These are phyloP conservation scores for Cheilinus undulatus DNA, from an alignment of 2,113 vertebrate genomes.

Conservation along the genomic window DNA sequence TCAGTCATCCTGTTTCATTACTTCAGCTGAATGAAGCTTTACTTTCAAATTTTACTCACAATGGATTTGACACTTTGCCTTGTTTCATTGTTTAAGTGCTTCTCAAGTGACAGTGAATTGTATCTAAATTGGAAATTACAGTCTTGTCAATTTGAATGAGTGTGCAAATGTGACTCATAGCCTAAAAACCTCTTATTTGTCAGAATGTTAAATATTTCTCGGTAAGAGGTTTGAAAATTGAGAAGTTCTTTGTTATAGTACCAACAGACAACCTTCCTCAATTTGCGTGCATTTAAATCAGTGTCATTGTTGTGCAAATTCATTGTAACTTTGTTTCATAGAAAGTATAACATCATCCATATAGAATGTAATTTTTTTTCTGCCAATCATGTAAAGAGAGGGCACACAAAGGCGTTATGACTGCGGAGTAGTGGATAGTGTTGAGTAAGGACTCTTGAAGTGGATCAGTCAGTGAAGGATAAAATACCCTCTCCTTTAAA, in stretches of 20 bases:
- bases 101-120: background rate
- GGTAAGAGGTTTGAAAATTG: background rate
- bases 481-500: conserved; percentile 16
- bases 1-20: too few relatives aligned
- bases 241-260: background rate
- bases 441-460: too few relatives aligned
- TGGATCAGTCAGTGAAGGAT: conserved; percentile 2
- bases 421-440: too few relatives aligned
- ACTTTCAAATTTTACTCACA: background rate
- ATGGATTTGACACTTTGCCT: background rate
- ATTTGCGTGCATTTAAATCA: conserved; percentile 6
- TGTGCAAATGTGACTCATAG: conserved; percentile 9
- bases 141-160: conserved; percentile 7
- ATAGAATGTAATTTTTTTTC: background rate
- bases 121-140: conserved; percentile 17
- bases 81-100: conserved; percentile 8
- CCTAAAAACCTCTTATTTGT: background rate
- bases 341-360: background rate
- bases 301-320: conserved; percentile 10
- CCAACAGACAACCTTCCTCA: background rate
- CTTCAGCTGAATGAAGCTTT: background rate
- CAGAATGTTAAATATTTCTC: conserved; percentile 7
- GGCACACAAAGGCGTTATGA: background rate
- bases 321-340: background rate
- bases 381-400: background rate